Evolutionary conservation across 1,140 invertebrate genomes (phyloP).

Genomic region (Papilio helenus): DNA sequence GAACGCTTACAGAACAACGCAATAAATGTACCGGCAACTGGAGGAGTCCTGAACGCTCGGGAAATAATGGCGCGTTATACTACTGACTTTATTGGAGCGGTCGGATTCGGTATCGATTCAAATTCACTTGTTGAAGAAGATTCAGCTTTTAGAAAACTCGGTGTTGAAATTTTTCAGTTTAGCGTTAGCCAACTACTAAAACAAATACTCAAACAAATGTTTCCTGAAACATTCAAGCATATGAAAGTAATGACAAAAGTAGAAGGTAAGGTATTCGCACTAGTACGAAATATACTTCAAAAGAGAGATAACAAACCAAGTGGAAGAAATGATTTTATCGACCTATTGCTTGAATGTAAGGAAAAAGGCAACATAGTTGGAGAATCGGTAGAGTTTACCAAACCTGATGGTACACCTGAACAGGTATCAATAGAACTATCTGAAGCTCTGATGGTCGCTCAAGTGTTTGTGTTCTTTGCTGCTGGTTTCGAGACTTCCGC

Average conservation of each 20-base stretch:
- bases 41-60: constrained; percentile 55
- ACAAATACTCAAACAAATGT: constrained; percentile 34
- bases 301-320: constrained; percentile 37
- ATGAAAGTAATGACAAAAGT: constrained; percentile 36
- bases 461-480: no score
- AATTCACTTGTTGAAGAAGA: constrained; percentile 49
- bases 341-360: constrained; percentile 79
- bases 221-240: constrained; percentile 31
- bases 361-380: constrained; percentile 55
- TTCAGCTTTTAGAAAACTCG: constrained; percentile 47
- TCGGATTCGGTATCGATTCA: constrained; percentile 52
- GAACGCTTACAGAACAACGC: constrained; percentile 50
- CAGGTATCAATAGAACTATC: constrained; percentile 42
- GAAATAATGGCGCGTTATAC: constrained; percentile 55
- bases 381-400: constrained; percentile 69
- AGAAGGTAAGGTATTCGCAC: neutral
- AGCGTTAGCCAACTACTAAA: constrained; percentile 17
- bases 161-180: constrained; percentile 51
- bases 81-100: constrained; percentile 68
- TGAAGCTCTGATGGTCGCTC: constrained; percentile 29
- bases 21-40: constrained; percentile 1
- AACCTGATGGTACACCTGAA: constrained; percentile 47
- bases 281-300: constrained; percentile 31
- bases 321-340: constrained; percentile 79
- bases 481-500: no score